Evolutionary conservation across 2,888 invertebrate species (phyloP), one percentile per base, ranked within the genome.

Genomic region (Rhimphoctona megacephalus): DNA sequence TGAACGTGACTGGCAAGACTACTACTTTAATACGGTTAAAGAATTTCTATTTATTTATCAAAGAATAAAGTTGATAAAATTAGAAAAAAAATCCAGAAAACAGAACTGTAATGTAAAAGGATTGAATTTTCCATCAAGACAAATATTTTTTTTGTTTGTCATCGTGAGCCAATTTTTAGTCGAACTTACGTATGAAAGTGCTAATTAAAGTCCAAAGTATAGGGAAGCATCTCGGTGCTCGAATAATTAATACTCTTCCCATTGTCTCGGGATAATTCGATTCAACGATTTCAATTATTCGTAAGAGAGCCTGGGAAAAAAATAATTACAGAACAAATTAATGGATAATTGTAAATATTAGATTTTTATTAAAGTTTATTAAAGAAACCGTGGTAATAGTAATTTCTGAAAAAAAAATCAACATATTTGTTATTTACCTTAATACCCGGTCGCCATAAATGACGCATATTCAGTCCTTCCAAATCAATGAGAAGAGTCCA

Each of bases 261-360:
- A 99, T 97, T 14, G 98, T 99, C 95, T 99, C 99, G 0, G 99
- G 99, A 95, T 99, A 99, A 95, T 99, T 98, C 67, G 97, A 97
- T 94, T 99, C 98, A 39, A 98, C 98, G 73, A 98, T 97, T 94
- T 98, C 97, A 90, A 97, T 97, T 92, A 96, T 96, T 85, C 96
- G 93, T 81, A 96, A 94, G 88, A 97, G 94, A 0, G 97, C 97
- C 95, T 94, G 7, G 90, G 90, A 83, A 46, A 80, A 66, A 19
- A 54, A 7, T 49, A 19, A 6, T 49, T 49, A 19, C 6, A 5
- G 2, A 2, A 11, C 2, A 19, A n/a, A 19, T 49, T n/a, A 19
- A n/a, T 7, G 19, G 6, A 49, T 49, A 6, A n/a, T 49, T 6
- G 49, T 49, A 6, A 49, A 49, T 49, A 49, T 49, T 49, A n/a